These are phyloP conservation scores for Caerostris darwini DNA, from an alignment of 1,140 invertebrate species.

Conservation along the genomic window DNA sequence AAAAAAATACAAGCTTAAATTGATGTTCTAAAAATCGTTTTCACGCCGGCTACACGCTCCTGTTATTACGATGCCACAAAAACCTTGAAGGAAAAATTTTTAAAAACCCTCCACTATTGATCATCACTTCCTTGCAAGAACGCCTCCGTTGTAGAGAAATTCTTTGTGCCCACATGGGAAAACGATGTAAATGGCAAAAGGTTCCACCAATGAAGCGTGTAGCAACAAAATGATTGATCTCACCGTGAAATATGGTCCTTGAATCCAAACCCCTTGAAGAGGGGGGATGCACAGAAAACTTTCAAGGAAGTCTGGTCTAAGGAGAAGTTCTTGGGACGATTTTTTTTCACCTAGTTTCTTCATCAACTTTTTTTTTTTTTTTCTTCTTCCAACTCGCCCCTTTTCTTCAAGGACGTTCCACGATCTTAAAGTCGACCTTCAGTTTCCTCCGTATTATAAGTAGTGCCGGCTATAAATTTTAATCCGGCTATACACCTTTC, in stretches of 20 bases:
- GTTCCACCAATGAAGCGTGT: slow-evolving; percentile 46
- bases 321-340: slow-evolving; percentile 19
- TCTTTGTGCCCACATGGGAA: slow-evolving; percentile 73
- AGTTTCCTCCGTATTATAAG: slow-evolving; percentile 35
- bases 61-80: slow-evolving; percentile 55
- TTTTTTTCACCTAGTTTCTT: slow-evolving; percentile 42
- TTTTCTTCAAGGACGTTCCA: slow-evolving; percentile 68
- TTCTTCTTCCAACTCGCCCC: neutral
- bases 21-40: slow-evolving; percentile 48
- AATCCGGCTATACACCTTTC: slow-evolving; percentile 35
- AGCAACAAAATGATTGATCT: slow-evolving; percentile 68
- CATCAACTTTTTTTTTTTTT: slow-evolving; percentile 41
- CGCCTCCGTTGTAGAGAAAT: slow-evolving; percentile 51
- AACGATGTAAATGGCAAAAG: slow-evolving; percentile 49
- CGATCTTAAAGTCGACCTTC: slow-evolving; percentile 69
- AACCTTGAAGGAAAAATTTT: slow-evolving; percentile 40
- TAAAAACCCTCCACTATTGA: slow-evolving; percentile 45
- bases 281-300: neutral
- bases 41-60: slow-evolving; percentile 56
- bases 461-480: slow-evolving; percentile 16
- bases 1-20: neutral
- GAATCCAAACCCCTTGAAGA: slow-evolving; percentile 39
- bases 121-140: slow-evolving; percentile 59
- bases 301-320: slow-evolving; percentile 74
- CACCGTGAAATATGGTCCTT: slow-evolving; percentile 71